Evolutionary conservation across 1,140 invertebrate species (phyloP).

Genomic region (Sminthurinus signatus): DNA sequence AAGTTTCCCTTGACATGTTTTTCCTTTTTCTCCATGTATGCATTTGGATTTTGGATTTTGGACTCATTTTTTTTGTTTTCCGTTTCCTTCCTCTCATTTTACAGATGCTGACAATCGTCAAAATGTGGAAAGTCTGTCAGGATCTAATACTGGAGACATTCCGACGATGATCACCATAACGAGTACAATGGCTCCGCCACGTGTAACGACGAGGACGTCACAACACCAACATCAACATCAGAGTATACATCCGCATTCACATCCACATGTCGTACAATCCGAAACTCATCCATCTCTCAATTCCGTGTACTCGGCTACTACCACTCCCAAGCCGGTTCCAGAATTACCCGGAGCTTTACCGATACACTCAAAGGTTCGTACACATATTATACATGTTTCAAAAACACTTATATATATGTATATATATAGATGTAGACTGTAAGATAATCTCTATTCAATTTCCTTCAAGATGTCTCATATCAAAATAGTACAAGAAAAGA

Average conservation of each 20-base stretch:
- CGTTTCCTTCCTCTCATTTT: not conserved
- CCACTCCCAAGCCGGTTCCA: constrained; percentile 24
- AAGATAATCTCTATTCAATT: no score
- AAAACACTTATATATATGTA: no score
- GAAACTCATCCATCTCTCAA: constrained; percentile 2
- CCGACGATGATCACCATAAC: not conserved
- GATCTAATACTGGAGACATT: constrained; percentile 4
- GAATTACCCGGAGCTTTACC: constrained; percentile 39
- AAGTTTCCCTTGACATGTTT: no score
- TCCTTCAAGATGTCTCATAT: no score
- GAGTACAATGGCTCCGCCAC: not conserved
- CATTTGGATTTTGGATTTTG: no score
- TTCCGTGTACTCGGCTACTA: constrained; percentile 14
- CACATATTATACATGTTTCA: no score
- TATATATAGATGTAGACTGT: no score
- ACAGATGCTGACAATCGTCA: no score
- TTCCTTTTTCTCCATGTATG: no score
- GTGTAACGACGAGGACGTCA: not conserved
- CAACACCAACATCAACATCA: no score
- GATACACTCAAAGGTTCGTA: constrained; percentile 37
- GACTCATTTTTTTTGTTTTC: not conserved
- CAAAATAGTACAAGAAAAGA: no score
- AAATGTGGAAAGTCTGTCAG: not conserved
- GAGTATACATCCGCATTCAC: no score
- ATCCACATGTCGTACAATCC: not conserved